Evolutionary conservation across 2,797 vertebrate species (phyloP), one percentile per base, ranked within the genome.

Genomic region (Ambastaia sidthimunki): DNA sequence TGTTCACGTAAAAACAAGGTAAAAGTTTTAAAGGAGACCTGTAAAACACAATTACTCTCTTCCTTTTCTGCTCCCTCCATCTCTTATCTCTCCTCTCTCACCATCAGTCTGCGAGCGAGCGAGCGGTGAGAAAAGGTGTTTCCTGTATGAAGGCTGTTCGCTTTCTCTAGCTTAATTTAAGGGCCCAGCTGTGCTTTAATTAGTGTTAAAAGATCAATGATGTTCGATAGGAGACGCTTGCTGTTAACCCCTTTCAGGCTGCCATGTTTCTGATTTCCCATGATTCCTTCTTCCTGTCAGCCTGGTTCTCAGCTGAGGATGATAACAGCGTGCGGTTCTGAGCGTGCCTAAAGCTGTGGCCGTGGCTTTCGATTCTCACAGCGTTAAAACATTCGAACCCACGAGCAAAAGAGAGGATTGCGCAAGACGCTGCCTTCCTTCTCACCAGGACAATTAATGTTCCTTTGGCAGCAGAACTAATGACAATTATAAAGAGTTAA

Each of bases 181-280:
- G 90, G 90, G 89, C 86, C 84, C 88, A 83, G 89, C 89, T 90
- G 88, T 88, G 85, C 88, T 91, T 93, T 92, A 93, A 93, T 93
- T 93, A 92, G 91, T 90, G 89, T 89, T 88, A 87, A 92, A 88
- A 90, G 86, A 92, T 93, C 89, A 91, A 92, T 92, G 89, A 87
- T 85, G 83, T 86, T 81, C 85, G 83, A 88, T 91, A 83, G 76
- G 52, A 80, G 86, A 89, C 71, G 84, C 80, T 82, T 87, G 81
- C 50, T 77, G 57, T 93, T 92, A 91, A 91, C 88, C 85, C 89
- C 62, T 89, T 69, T 65, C 71, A 78, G 76, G 41, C 85, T 73
- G 55, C 70, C 60, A 59, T 84, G 59, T 82, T 80, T 77, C n/a
- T 52, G 25, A 28, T 55, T 47, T 74, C 74, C 25, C 71, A 31